Conservation (phyloP, 2,113 vertebrate genomes). For the Heloderma charlesbogerti region DNA sequence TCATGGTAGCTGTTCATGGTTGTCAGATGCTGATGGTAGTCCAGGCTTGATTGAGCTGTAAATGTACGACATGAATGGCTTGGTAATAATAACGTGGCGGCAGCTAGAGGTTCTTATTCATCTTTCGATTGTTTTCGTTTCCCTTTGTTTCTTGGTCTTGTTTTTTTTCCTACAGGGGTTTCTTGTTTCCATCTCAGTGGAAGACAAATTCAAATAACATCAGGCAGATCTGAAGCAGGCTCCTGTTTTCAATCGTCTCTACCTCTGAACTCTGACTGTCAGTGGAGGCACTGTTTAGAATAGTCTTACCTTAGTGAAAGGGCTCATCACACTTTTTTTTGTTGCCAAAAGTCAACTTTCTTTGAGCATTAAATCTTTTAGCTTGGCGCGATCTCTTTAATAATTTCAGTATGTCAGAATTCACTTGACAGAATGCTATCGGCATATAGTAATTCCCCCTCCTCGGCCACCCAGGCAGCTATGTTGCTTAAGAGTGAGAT, state of each 20-base stretch:
- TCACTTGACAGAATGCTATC: not conserved
- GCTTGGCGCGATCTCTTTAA: slow-evolving; percentile 15
- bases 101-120: not conserved
- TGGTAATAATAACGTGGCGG: not conserved
- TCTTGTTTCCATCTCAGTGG: not conserved
- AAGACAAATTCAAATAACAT: not conserved
- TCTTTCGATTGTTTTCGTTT: not conserved
- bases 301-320: not conserved
- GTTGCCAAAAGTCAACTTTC: not conserved
- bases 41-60: not conserved
- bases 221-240: not conserved
- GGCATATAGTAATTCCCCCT: not conserved
- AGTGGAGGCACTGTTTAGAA: not conserved
- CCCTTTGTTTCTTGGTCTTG: not conserved
- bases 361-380: not conserved
- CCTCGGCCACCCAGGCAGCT: not conserved
- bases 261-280: not conserved
- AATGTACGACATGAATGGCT: not conserved
- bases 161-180: not conserved
- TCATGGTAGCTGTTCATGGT: not conserved
- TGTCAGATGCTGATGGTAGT: not conserved
- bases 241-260: slow-evolving; percentile 7
- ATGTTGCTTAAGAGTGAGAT: slow-evolving; percentile 52
- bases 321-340: not conserved
- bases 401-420: slow-evolving; percentile 11